These are phyloP conservation scores for Drosophila siamana DNA, from an alignment of 2,888 invertebrate genomes.

Conservation along the genomic window DNA sequence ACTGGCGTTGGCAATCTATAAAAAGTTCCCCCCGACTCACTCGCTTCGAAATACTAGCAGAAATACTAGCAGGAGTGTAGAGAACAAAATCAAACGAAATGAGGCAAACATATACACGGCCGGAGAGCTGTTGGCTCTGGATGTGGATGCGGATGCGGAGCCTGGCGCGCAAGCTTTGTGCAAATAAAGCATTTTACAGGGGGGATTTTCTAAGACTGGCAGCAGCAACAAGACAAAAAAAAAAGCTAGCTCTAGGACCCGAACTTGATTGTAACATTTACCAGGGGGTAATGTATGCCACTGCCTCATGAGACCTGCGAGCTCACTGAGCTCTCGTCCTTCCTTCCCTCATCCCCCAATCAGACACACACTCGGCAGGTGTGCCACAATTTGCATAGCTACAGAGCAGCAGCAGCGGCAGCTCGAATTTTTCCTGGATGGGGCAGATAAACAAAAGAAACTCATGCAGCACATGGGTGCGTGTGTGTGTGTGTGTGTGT, in stretches of 20 bases:
- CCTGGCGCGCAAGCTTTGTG: conserved; percentile 66
- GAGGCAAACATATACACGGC: conserved; percentile 61
- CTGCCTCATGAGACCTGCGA: conserved; percentile 78
- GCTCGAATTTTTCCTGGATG: conserved; percentile 37
- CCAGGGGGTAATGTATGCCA: conserved; percentile 76
- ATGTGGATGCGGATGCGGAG: conserved; percentile 29
- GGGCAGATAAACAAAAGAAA: conserved; percentile 57
- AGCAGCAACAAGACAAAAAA: neutral
- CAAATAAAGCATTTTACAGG: conserved; percentile 74
- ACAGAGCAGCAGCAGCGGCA: conserved; percentile 8
- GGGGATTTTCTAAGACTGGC: conserved; percentile 22
- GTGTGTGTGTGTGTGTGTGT: too few species aligned
- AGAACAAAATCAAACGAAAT: conserved; percentile 80
- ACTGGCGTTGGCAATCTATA: conserved; percentile 62
- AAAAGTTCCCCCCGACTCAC: conserved; percentile 49
- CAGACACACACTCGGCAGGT: too few species aligned
- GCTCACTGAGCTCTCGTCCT: too few species aligned
- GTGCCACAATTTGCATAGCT: conserved; percentile 66
- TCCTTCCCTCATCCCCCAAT: too few species aligned
- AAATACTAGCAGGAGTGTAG: conserved; percentile 20
- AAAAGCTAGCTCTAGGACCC: conserved; percentile 14
- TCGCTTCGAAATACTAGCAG: conserved; percentile 28
- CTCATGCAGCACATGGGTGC: conserved; percentile 4
- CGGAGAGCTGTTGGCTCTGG: conserved; percentile 6
- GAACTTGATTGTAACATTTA: conserved; percentile 76